Evolutionary conservation across 2,888 invertebrate species (phyloP).

Genomic region (Chaetoderma sp.): DNA sequence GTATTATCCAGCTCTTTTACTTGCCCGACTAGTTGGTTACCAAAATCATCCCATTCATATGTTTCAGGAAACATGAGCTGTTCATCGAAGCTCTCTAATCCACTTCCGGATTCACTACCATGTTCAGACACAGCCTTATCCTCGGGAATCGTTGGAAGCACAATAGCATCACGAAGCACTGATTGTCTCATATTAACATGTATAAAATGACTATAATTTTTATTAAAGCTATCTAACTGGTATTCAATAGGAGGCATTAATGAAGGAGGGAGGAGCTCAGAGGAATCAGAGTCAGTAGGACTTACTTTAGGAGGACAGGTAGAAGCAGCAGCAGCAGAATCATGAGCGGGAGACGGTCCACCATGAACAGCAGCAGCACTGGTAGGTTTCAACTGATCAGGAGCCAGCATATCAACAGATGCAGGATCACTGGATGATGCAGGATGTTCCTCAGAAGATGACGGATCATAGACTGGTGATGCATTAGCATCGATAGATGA

Average conservation of each 20-base stretch:
- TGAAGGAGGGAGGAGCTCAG: not conserved
- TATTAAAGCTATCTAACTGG: too few relatives aligned
- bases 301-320: slow-evolving; percentile 7
- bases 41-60: slow-evolving; percentile 61
- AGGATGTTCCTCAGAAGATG: not conserved
- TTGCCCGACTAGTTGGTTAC: slow-evolving; percentile 50
- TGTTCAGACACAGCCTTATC: slow-evolving; percentile 19
- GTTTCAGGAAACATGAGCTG: slow-evolving; percentile 40
- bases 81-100: slow-evolving; percentile 46
- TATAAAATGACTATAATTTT: too few relatives aligned
- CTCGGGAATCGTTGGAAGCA: slow-evolving; percentile 46
- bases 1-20: slow-evolving; percentile 42
- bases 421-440: not conserved
- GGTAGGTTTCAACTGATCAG: not conserved
- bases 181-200: too few relatives aligned
- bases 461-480: not conserved
- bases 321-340: too few relatives aligned
- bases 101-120: slow-evolving; percentile 34
- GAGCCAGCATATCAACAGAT: not conserved
- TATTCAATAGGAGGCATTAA: too few relatives aligned
- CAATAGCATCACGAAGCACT: too few relatives aligned
- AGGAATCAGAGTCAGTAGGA: not conserved
- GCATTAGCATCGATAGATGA: not conserved
- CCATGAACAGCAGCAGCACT: not conserved
- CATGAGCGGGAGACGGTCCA: not conserved